A percentile compares a stretch with the other conserved stretches of the same genome.
phyloP scores from a whole-genome alignment of 2,888 invertebrate species.

The Xylota segnis region DNA sequence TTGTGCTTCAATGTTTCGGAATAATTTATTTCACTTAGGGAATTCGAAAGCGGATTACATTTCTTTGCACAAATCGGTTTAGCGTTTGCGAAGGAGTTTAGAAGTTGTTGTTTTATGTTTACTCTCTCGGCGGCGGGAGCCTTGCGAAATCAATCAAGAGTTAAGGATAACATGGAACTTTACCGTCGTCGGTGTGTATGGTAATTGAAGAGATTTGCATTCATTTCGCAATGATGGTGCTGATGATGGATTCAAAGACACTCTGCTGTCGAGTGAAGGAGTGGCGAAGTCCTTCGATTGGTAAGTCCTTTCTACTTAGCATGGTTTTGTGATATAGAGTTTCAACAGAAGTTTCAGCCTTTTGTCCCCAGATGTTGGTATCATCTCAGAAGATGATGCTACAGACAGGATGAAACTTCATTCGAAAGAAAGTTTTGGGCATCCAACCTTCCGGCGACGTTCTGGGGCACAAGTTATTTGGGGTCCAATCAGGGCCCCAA shows the following conservation, averaged over 20 bases:
- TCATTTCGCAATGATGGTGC: neutral
- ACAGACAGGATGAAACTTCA: too few species aligned
- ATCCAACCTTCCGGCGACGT: too few species aligned
- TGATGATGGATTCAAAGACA: neutral
- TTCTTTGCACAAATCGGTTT: slow-evolving; percentile 57
- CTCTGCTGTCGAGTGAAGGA: neutral
- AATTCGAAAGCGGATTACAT: slow-evolving; percentile 62
- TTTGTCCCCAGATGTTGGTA: too few species aligned
- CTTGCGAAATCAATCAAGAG: slow-evolving; percentile 65
- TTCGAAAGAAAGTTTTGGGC: too few species aligned
- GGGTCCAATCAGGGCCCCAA: too few species aligned
- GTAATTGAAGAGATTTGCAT: slow-evolving; percentile 37
- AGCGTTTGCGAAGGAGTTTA: slow-evolving; percentile 47
- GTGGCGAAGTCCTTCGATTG: too few species aligned
- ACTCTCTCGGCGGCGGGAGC: neutral
- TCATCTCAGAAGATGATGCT: too few species aligned
- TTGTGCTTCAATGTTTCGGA: slow-evolving; percentile 60
- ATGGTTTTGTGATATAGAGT: too few species aligned
- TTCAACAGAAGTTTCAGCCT: too few species aligned
- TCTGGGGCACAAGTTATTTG: too few species aligned
- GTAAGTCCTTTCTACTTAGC: too few species aligned
- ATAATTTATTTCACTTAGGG: slow-evolving; percentile 73
- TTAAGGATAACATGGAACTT: slow-evolving; percentile 58
- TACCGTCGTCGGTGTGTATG: slow-evolving; percentile 18
- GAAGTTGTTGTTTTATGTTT: slow-evolving; percentile 36